Evolutionary conservation across 2,113 vertebrate genomes (phyloP), one percentile per base, ranked within the genome.

Genomic region (Callopanchax toddi): DNA sequence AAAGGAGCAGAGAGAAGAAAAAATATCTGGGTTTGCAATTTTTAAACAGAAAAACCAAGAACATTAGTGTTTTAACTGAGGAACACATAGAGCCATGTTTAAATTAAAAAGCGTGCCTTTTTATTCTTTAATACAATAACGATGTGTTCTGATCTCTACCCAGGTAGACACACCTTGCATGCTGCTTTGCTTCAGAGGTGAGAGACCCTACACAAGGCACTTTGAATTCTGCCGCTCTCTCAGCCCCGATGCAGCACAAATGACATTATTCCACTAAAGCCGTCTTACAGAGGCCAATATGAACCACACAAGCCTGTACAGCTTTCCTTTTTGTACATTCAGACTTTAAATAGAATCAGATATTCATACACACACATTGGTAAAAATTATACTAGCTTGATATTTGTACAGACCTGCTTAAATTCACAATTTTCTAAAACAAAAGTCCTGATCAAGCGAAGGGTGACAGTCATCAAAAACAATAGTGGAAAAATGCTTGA

Each of bases 141-240:
- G 58, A 60, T 85, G 63, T 74, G 65, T 68, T 80, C 67, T 44
- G 29, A 11, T 46, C 51, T 81, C 50, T 53, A 53, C 52, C 60
- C 66, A 67, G 80, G 75, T 51, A 74, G 74, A 79, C 82, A 86
- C 82, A 87, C 80, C 83, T 70, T 82, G 71, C 84, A 78, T 63
- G 82, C 85, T 77, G 80, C 87, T 83, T 83, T 85, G 66, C 85
- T 89, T 78, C 76, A 82, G 78, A 87, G 78, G 65, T 78, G 81
- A 83, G 90, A 87, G 83, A 89, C 72, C 77, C 64, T 89, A 89
- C 90, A 89, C 89, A 93, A 93, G 92, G 92, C 92, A 93, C 92
- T 93, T 92, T 74, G 61, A 88, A 78, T 86, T 86, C 82, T 85
- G 83, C 87, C 80, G 43, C 78, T 77, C 87, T 81, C 68, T 70